A percentile compares a stretch with the other conserved stretches of the same genome.
These are phyloP conservation scores for Coecobrya sp. DNA, from an alignment of 2,888 invertebrate species.

Conservation along the genomic window DNA sequence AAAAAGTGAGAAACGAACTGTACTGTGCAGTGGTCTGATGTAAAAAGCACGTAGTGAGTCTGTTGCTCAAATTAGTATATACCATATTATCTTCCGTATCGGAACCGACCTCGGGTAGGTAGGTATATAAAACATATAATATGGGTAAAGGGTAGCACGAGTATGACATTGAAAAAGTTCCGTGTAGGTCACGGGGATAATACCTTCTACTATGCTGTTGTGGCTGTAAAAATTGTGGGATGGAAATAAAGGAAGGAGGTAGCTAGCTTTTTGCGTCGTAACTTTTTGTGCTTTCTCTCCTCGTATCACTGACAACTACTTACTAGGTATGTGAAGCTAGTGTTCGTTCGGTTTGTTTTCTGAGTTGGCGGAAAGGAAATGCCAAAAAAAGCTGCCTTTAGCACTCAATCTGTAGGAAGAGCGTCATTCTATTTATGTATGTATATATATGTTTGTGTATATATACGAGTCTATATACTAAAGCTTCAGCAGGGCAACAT, in stretches of 20 bases:
- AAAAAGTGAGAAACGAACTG: no score
- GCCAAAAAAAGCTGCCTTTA: constrained; percentile 1
- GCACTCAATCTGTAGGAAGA: background rate
- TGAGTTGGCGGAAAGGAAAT: constrained; percentile 21
- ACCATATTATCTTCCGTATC: no score
- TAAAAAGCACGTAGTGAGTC: no score
- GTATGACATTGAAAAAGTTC: constrained; percentile 76
- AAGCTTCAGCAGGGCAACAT: no score
- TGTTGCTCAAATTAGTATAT: no score
- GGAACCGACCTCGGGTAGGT: no score
- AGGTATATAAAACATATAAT: background rate
- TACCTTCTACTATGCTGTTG: constrained; percentile 2
- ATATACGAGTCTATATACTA: no score
- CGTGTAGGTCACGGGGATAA: constrained; percentile 61
- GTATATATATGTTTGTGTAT: background rate
- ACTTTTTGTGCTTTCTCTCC: constrained; percentile 51
- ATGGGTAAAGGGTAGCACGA: constrained; percentile 70
- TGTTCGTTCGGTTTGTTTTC: background rate
- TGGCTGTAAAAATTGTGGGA: background rate
- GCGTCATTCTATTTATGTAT: background rate
- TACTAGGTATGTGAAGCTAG: background rate
- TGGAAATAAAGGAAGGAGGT: background rate
- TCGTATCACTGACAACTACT: background rate
- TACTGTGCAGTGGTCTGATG: no score
- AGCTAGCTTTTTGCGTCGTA: constrained; percentile 72